phyloP scores from a whole-genome alignment of 1,140 invertebrate genomes.

The Drosophila sechellia region DNA sequence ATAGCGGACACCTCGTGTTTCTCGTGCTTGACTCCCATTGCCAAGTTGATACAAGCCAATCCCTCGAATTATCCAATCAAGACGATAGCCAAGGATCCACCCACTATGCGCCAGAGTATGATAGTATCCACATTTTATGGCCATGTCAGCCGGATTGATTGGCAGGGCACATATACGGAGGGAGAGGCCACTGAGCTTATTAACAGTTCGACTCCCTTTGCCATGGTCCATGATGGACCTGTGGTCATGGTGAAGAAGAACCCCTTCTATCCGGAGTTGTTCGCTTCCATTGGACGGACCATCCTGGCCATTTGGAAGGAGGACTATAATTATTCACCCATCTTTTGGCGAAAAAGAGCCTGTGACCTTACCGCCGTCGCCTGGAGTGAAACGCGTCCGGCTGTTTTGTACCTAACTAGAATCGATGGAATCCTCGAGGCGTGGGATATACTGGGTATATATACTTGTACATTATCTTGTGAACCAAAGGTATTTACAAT shows the following conservation, averaged over 20 bases:
- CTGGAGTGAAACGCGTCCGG: slow-evolving; percentile 85
- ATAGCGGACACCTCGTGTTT: slow-evolving; percentile 66
- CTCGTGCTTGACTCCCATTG: slow-evolving; percentile 21
- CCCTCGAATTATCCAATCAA: slow-evolving; percentile 63
- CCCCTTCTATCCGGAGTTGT: slow-evolving; percentile 85
- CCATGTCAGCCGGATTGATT: slow-evolving; percentile 67
- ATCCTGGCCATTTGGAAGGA: slow-evolving; percentile 87
- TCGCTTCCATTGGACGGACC: slow-evolving; percentile 87
- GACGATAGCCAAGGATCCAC: slow-evolving; percentile 74
- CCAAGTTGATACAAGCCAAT: slow-evolving; percentile 24
- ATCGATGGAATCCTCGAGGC: slow-evolving; percentile 86
- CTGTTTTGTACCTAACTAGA: slow-evolving; percentile 85
- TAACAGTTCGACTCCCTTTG: slow-evolving; percentile 84
- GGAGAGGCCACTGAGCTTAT: slow-evolving; percentile 84
- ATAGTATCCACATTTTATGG: slow-evolving; percentile 68
- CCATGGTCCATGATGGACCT: slow-evolving; percentile 88
- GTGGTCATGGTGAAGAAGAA: slow-evolving; percentile 86
- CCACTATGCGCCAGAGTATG: slow-evolving; percentile 81
- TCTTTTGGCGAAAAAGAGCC: slow-evolving; percentile 86
- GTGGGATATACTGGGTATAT: slow-evolving; percentile 86
- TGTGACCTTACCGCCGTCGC: slow-evolving; percentile 85
- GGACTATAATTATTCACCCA: slow-evolving; percentile 84
- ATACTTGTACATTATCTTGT: background rate
- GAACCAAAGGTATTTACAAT: background rate
- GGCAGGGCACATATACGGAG: slow-evolving; percentile 85